Conservation (phyloP, 92 coral and sea anemone genomes). For the Porites lobata region DNA sequence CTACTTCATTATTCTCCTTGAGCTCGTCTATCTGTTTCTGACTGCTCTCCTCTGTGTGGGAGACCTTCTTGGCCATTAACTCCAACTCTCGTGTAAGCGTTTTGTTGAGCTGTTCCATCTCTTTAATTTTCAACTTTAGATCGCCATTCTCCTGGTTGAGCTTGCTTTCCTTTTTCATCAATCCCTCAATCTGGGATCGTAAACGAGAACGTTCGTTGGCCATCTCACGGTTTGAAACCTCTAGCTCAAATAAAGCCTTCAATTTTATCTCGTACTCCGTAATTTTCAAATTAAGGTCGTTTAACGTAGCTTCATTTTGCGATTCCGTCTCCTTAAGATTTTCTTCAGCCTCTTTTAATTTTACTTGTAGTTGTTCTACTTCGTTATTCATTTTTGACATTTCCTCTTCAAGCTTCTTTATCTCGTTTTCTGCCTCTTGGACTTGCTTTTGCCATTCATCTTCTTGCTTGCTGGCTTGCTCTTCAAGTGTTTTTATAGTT, state of each 20-base stretch:
- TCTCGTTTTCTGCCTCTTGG: constrained; percentile 16
- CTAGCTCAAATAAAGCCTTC: constrained; percentile 45
- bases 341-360: constrained; percentile 22
- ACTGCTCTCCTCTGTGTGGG: constrained; percentile 36
- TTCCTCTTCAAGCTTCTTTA: constrained; percentile 45
- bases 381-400: constrained; percentile 20
- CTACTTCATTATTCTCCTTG: constrained; percentile 9
- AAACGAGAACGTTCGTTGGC: constrained; percentile 46
- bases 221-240: constrained; percentile 58
- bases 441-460: constrained; percentile 29
- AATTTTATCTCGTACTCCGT: constrained; percentile 41
- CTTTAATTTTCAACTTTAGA: constrained; percentile 23
- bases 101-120: constrained; percentile 40
- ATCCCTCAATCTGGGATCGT: constrained; percentile 48
- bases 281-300: constrained; percentile 37
- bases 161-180: constrained; percentile 29
- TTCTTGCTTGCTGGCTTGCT: constrained; percentile 23
- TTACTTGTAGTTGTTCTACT: constrained; percentile 18
- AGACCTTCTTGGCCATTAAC: constrained; percentile 22
- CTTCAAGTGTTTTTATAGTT: constrained; percentile 30
- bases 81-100: constrained; percentile 19
- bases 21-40: constrained; percentile 45
- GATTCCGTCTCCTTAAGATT: constrained; percentile 28
- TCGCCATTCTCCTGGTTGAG: constrained; percentile 36
- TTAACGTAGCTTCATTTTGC: constrained; percentile 22